These are phyloP conservation scores for Coracopsis vasa DNA, from an alignment of 2,113 vertebrate species.

Conservation along the genomic window DNA sequence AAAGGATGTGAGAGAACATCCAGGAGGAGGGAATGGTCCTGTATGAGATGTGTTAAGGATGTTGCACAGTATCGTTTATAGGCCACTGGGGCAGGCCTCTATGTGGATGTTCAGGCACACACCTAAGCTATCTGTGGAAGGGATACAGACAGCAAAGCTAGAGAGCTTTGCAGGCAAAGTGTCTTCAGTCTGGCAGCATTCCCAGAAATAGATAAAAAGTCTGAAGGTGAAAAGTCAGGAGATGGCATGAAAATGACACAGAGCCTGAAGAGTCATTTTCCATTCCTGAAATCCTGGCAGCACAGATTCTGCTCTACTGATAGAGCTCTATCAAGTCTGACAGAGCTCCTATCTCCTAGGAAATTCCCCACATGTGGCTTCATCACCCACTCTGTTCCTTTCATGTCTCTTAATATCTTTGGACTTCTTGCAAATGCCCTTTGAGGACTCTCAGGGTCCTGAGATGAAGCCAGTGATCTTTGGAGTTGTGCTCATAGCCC, in stretches of 20 bases:
- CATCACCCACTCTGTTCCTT: neutral
- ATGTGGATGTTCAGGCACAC: neutral
- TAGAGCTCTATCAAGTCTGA: neutral
- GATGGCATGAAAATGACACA: neutral
- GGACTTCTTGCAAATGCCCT: neutral
- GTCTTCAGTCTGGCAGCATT: neutral
- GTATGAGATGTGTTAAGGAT: neutral
- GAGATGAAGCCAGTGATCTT: neutral
- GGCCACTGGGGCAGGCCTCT: neutral
- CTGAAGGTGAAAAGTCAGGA: neutral
- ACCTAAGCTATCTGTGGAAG: neutral
- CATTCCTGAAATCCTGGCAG: neutral
- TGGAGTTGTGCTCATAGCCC: neutral
- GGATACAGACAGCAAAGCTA: neutral
- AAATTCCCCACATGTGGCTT: neutral
- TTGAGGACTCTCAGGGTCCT: neutral
- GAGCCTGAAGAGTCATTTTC: neutral
- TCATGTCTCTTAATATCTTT: neutral
- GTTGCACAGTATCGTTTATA: neutral
- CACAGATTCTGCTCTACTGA: neutral
- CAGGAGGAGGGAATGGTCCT: neutral
- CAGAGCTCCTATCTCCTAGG: neutral
- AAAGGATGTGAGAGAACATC: neutral
- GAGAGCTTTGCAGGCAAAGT: neutral
- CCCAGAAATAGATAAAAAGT: neutral